Evolutionary conservation across 2,113 vertebrate genomes (phyloP).

Genomic region (Laticauda colubrina): DNA sequence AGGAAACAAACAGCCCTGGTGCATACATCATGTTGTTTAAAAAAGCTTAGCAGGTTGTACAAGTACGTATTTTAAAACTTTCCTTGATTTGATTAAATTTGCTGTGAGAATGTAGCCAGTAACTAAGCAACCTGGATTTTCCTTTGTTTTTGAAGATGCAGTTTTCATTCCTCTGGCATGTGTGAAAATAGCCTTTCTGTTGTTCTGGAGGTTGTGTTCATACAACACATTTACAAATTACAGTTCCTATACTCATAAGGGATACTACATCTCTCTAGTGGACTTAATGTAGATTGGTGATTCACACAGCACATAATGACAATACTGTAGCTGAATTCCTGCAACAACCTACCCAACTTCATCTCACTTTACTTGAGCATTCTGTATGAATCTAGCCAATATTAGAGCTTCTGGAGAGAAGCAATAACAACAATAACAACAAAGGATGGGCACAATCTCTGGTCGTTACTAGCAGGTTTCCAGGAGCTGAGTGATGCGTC

Average conservation of each 20-base stretch:
- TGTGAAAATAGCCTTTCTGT: background rate
- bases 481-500: background rate
- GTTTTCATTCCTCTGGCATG: background rate
- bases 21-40: background rate
- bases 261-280: background rate
- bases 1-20: background rate
- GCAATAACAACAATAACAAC: background rate
- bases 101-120: background rate
- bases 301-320: background rate
- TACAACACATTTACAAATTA: background rate
- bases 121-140: background rate
- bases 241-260: background rate
- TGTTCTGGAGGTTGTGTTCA: background rate
- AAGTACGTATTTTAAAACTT: background rate
- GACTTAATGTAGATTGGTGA: background rate
- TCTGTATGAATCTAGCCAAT: background rate
- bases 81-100: background rate
- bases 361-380: background rate
- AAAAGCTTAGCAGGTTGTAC: background rate
- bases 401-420: background rate
- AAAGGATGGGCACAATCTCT: background rate
- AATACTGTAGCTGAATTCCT: background rate
- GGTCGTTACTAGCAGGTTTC: background rate
- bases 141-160: background rate
- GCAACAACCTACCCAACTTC: background rate